Evolutionary conservation across 2,797 vertebrate species (phyloP), one percentile per base, ranked within the genome.

Genomic region (Pelochelys cantorii): DNA sequence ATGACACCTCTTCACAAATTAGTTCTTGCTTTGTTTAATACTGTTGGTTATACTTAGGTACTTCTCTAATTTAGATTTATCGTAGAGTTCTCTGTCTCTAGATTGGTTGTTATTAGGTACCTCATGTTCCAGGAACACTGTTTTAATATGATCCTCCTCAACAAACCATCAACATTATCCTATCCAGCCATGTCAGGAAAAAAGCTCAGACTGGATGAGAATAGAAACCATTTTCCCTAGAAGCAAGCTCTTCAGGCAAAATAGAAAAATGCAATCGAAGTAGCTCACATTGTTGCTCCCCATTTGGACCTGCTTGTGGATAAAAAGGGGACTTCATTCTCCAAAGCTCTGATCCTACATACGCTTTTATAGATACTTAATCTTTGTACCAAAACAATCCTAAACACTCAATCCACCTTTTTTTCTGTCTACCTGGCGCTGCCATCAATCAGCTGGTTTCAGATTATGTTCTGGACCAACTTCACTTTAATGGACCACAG

Each of bases 101-200:
- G 6, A 62, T 31, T 62, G 29, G 29, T 27, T 62, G 29, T 62
- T 62, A 8, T 59, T 29, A 60, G 59, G 27, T 60, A 60, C 6
- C 27, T 31, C 60, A 57, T 71, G 83, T 62, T 89, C 52, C 27
- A 79, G n/a, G 23, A 65, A 37, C 29, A 59, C n/a, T 86, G 79
- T 68, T 89, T 18, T 37, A 88, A n/a, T 54, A 52, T 92, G 55
- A 79, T 92, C 86, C 82, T 65, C 83, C 65, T 81, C 77, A 54
- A 13, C 90, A 77, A 75, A 17, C 74, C 83, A 79, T 6, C 37
- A 86, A 37, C 55, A 25, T 55, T 86, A n/a, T 31, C 55, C 81
- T 59, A 55, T 25, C 65, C 4, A 1, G 23, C 60, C 65, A 68
- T 85, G 81, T 31, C 82, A 81, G 85, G 78, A 53, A 3, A 78